Evolutionary conservation across 2,113 vertebrate genomes (phyloP).

Genomic region (Halichoerus grypus): DNA sequence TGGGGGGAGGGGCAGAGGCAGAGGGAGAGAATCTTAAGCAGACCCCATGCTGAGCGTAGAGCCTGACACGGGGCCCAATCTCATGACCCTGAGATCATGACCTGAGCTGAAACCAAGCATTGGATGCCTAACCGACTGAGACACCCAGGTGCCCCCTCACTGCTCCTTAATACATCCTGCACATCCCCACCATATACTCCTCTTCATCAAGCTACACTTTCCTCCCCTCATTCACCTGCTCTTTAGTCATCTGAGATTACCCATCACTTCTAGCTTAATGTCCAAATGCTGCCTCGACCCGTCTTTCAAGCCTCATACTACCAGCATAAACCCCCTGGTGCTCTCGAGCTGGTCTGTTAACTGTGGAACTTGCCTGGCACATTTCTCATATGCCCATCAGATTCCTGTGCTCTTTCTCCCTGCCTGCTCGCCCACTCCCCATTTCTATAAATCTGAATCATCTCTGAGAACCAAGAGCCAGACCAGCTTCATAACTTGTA

Average conservation of each 20-base stretch:
- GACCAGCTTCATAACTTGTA: not conserved
- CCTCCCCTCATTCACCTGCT: not conserved
- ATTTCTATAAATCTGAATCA: not conserved
- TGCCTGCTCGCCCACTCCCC: not conserved
- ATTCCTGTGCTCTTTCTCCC: not conserved
- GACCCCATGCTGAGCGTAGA: not conserved
- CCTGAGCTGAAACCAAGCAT: not conserved
- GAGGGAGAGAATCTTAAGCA: not conserved
- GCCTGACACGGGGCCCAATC: not conserved
- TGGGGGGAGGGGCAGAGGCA: not conserved
- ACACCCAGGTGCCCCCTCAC: not conserved
- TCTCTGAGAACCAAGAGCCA: not conserved
- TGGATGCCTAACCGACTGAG: not conserved
- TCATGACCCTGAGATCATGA: not conserved
- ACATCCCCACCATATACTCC: not conserved
- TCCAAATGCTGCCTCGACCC: not conserved
- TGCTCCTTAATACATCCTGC: not conserved
- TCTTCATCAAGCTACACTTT: not conserved
- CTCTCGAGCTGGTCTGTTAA: not conserved
- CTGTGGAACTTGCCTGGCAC: no score
- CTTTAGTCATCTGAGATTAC: not conserved
- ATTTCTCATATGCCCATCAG: not conserved
- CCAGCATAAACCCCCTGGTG: not conserved
- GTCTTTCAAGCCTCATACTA: not conserved
- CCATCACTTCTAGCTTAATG: not conserved